These are phyloP conservation scores for Strigamia maritima DNA, from an alignment of 2,888 invertebrate species.

Conservation along the genomic window DNA sequence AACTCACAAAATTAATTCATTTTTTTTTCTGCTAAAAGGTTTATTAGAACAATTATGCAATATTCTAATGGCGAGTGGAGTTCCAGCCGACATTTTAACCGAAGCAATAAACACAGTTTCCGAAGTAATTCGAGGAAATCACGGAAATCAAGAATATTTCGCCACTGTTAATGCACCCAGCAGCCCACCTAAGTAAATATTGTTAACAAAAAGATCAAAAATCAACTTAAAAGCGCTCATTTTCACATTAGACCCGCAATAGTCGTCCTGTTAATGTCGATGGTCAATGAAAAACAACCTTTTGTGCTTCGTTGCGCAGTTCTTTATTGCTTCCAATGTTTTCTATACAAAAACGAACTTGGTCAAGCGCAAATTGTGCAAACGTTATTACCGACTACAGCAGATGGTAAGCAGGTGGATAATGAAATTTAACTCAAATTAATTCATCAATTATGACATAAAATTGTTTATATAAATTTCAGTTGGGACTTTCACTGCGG, in stretches of 20 bases:
- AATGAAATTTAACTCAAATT: not conserved
- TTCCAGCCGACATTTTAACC: constrained; percentile 92
- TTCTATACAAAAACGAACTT: constrained; percentile 84
- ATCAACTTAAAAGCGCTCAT: not conserved
- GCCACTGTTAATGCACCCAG: constrained; percentile 86
- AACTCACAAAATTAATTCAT: not conserved
- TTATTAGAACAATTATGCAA: constrained; percentile 77
- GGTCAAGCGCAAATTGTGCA: constrained; percentile 85
- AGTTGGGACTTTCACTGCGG: constrained; percentile 59
- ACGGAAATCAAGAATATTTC: constrained; percentile 86
- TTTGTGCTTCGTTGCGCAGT: constrained; percentile 86
- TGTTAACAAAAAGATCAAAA: not conserved
- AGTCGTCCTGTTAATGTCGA: constrained; percentile 92
- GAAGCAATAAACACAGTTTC: constrained; percentile 91
- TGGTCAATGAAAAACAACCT: constrained; percentile 98
- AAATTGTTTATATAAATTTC: constrained; percentile 43
- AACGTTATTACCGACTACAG: constrained; percentile 82
- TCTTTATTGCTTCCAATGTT: constrained; percentile 95
- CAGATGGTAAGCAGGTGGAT: constrained; percentile 60
- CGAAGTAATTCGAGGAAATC: constrained; percentile 87
- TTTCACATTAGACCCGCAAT: constrained; percentile 71
- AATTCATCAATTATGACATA: not conserved
- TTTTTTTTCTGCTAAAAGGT: constrained; percentile 48
- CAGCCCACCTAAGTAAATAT: constrained; percentile 71
- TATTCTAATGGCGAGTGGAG: constrained; percentile 92